Conservation (phyloP, 2,113 vertebrate genomes). For the Marcusenius ussheri region DNA sequence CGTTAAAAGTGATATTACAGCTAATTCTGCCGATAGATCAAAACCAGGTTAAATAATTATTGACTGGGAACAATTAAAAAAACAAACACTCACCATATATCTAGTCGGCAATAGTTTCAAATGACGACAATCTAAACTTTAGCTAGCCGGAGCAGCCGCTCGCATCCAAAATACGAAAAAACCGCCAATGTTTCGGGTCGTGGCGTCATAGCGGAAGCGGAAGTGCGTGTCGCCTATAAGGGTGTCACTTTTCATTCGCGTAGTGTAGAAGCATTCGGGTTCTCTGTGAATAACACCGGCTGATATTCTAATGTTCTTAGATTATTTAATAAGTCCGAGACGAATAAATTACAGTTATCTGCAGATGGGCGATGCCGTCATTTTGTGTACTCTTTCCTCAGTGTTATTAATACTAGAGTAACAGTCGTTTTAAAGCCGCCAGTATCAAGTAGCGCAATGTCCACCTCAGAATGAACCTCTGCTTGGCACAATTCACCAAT, state of each 20-base stretch:
- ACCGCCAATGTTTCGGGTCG: constrained; percentile 24
- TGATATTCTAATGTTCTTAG: background rate
- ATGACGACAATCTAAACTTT: background rate
- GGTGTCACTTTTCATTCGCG: background rate
- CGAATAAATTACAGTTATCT: background rate
- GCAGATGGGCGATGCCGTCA: background rate
- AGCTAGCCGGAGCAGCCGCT: background rate
- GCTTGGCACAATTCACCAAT: background rate
- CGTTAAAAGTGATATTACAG: background rate
- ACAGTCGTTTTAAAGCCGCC: background rate
- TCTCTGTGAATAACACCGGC: background rate
- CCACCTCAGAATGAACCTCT: background rate
- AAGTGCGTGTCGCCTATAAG: background rate
- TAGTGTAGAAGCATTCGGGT: background rate
- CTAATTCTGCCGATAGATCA: background rate
- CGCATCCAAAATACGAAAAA: constrained; percentile 20
- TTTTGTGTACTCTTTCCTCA: background rate
- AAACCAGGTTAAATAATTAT: background rate
- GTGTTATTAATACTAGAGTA: background rate
- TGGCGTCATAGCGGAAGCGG: constrained; percentile 17
- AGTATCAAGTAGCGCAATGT: background rate
- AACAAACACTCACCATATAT: constrained; percentile 39
- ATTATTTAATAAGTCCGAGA: background rate
- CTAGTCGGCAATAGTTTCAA: background rate
- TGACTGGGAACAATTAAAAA: background rate